A percentile compares a stretch with the other conserved stretches of the same genome.
Conservation (phyloP, 2,797 vertebrate species). For the Cottoperca gobio region DNA sequence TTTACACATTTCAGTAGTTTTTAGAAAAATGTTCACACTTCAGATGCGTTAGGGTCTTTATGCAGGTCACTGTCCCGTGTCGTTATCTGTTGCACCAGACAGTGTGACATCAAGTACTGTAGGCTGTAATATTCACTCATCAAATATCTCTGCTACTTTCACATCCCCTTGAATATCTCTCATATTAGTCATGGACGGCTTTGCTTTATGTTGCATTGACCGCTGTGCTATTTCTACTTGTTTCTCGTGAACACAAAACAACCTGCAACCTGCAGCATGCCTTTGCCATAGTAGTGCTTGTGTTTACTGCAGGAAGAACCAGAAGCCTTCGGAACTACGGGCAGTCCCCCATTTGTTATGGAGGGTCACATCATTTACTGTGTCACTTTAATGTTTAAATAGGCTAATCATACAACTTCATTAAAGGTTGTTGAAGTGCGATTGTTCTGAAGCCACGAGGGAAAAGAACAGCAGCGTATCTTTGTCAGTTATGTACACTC, state of each 20-base stretch:
- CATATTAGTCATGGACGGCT: background rate
- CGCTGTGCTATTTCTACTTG: background rate
- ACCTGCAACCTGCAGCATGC: too few relatives aligned
- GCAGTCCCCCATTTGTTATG: slow-evolving; percentile 12
- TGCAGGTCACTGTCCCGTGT: background rate
- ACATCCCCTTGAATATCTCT: background rate
- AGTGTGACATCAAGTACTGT: background rate
- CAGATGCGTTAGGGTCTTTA: background rate
- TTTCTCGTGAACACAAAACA: background rate
- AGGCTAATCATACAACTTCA: slow-evolving; percentile 29
- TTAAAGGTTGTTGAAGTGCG: slow-evolving; percentile 19
- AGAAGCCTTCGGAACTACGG: too few relatives aligned
- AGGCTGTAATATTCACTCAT: background rate
- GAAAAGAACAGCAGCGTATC: background rate
- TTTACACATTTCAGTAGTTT: background rate
- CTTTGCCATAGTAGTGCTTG: too few relatives aligned
- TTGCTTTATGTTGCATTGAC: background rate
- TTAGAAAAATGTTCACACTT: background rate
- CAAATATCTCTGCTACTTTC: background rate
- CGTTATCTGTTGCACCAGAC: background rate
- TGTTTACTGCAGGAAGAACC: too few relatives aligned
- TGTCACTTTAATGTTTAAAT: slow-evolving; percentile 35
- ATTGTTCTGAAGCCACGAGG: slow-evolving; percentile 14
- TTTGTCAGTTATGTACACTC: slow-evolving; percentile 34
- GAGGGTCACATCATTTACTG: slow-evolving; percentile 33